Percentiles rank a stretch among this genome's conserved stretches.
These are phyloP conservation scores for Planiliza haematocheilus DNA, from an alignment of 2,113 vertebrate genomes.

Conservation along the genomic window DNA sequence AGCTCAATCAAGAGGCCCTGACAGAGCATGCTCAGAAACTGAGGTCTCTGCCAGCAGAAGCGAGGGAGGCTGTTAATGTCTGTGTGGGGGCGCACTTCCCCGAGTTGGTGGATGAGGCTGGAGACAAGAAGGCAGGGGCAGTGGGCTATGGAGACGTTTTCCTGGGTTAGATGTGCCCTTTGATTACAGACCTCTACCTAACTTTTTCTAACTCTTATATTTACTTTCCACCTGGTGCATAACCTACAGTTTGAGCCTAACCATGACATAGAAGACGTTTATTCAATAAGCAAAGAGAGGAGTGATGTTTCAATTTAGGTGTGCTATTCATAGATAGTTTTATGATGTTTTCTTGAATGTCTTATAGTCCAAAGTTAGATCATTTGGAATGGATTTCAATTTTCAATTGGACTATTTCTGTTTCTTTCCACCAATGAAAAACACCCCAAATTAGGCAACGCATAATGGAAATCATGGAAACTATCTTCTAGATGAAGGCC, in stretches of 20 bases:
- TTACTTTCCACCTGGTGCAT: conserved; percentile 13
- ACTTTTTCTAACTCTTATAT: neutral
- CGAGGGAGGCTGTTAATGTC: conserved; percentile 83
- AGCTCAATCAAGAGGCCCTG: conserved; percentile 88
- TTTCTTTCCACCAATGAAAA: neutral
- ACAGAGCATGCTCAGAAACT: conserved; percentile 84
- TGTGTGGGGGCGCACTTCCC: conserved; percentile 81
- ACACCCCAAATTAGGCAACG: neutral
- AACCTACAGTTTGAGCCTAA: neutral
- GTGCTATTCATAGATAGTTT: conserved; percentile 26
- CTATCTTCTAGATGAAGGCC: conserved; percentile 25
- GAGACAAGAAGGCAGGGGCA: conserved; percentile 50
- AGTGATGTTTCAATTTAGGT: conserved; percentile 38
- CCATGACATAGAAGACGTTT: neutral
- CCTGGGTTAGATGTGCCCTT: conserved; percentile 70
- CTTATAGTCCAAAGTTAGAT: conserved; percentile 9
- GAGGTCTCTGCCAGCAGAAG: conserved; percentile 81
- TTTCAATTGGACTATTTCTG: conserved; percentile 9
- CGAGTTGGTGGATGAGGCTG: conserved; percentile 69
- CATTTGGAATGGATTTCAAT: conserved; percentile 3
- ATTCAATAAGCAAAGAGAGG: conserved; percentile 12
- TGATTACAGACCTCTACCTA: neutral
- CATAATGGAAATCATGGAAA: no score
- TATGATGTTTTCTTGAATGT: conserved; percentile 14
- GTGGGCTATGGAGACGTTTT: conserved; percentile 79